Conservation (phyloP, 2,113 vertebrate species). For the Anas platyrhynchos region DNA sequence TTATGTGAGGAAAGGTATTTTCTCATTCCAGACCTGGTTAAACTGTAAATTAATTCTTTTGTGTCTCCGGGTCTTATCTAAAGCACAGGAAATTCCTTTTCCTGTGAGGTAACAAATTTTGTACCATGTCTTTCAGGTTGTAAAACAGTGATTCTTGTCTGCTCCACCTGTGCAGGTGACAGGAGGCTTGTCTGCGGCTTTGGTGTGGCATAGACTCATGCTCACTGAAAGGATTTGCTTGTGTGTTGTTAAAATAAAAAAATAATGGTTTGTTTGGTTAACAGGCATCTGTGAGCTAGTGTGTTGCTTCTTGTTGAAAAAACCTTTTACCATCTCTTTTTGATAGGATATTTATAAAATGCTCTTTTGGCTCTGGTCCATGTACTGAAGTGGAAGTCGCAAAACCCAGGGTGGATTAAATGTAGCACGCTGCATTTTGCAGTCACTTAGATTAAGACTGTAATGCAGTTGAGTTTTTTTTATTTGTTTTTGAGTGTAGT, state of each 20-base stretch:
- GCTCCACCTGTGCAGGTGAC: neutral
- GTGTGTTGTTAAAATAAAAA: neutral
- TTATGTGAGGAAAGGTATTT: neutral
- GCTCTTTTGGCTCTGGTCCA: neutral
- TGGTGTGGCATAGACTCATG: neutral
- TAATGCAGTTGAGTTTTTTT: neutral
- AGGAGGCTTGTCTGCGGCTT: neutral
- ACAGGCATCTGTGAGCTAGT: neutral
- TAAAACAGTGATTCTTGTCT: neutral
- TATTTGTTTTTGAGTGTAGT: neutral
- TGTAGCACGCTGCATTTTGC: neutral
- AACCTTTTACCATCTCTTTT: neutral
- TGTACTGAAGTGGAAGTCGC: neutral
- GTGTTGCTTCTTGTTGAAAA: neutral
- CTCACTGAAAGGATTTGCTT: neutral
- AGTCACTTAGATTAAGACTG: neutral
- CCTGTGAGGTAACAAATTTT: neutral
- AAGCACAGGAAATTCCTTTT: neutral
- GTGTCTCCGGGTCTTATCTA: neutral
- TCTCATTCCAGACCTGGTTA: neutral
- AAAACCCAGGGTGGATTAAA: neutral
- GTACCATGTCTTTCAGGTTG: neutral
- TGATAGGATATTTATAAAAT: neutral
- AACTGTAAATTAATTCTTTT: neutral
- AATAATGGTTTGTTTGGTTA: neutral